Conservation (phyloP, 1,140 invertebrate genomes). For the Hestina assimilis region DNA sequence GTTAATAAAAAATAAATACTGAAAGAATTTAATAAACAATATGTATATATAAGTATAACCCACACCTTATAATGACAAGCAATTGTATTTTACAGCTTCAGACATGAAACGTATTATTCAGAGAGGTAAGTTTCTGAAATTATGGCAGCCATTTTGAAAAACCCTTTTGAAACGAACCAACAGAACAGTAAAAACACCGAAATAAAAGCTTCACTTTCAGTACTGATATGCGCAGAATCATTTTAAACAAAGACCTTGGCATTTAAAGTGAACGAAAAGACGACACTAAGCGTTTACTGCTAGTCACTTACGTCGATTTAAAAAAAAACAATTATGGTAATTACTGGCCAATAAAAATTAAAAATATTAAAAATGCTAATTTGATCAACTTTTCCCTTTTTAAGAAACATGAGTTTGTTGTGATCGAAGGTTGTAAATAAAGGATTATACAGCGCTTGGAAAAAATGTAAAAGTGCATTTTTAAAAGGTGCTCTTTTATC, state of each 20-base stretch:
- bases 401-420: not conserved
- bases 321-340: not conserved
- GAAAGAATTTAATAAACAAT: too few relatives aligned
- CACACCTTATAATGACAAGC: too few relatives aligned
- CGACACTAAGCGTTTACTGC: conserved; percentile 31
- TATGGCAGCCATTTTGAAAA: too few relatives aligned
- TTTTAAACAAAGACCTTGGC: conserved; percentile 38
- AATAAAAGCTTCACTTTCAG: conserved; percentile 5
- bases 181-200: not conserved
- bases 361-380: conserved; percentile 10
- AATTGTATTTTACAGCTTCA: too few relatives aligned
- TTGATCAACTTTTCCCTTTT: not conserved
- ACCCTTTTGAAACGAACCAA: too few relatives aligned
- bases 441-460: too few relatives aligned
- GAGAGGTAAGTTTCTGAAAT: too few relatives aligned
- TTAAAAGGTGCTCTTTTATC: too few relatives aligned
- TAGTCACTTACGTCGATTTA: conserved; percentile 7
- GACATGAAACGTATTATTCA: too few relatives aligned
- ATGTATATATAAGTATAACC: too few relatives aligned
- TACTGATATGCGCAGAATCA: not conserved
- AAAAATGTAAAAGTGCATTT: too few relatives aligned
- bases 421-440: not conserved
- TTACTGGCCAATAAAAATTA: conserved; percentile 8
- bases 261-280: conserved; percentile 49
- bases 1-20: too few relatives aligned